phyloP scores from a whole-genome alignment of 2,888 invertebrate species.

The Gymnocheta viridis region DNA sequence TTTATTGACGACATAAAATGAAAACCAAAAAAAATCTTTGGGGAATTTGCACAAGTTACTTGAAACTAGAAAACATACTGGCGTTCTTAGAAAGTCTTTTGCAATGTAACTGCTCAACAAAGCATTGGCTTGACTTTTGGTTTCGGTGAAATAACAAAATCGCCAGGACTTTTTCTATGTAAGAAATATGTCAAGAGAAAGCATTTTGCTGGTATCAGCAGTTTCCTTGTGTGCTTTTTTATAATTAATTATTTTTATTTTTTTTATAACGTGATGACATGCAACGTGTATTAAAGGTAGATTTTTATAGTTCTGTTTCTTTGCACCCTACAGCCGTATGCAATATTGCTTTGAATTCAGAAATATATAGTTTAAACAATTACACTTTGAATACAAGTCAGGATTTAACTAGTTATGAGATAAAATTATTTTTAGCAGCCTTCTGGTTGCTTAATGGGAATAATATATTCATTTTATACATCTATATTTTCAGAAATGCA shows the following conservation, averaged over 20 bases:
- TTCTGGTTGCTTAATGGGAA: too few relatives aligned
- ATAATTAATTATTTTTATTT: conserved; percentile 53
- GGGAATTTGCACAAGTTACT: conserved; percentile 61
- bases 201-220: conserved; percentile 75
- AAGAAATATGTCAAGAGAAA: conserved; percentile 43
- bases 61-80: conserved; percentile 51
- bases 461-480: too few relatives aligned
- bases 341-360: not conserved
- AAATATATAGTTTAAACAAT: too few relatives aligned
- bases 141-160: conserved; percentile 29
- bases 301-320: conserved; percentile 35
- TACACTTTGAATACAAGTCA: too few relatives aligned
- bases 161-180: conserved; percentile 41
- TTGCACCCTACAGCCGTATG: conserved; percentile 3
- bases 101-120: conserved; percentile 49
- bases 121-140: conserved; percentile 47
- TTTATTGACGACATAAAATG: conserved; percentile 76
- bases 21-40: conserved; percentile 43
- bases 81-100: conserved; percentile 26
- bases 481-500: too few relatives aligned
- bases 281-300: conserved; percentile 75
- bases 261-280: conserved; percentile 82
- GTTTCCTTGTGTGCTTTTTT: conserved; percentile 69
- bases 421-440: too few relatives aligned
- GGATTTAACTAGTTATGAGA: too few relatives aligned